These are phyloP conservation scores for Rotaria sp. DNA, from an alignment of 2,888 invertebrate genomes.

Conservation along the genomic window DNA sequence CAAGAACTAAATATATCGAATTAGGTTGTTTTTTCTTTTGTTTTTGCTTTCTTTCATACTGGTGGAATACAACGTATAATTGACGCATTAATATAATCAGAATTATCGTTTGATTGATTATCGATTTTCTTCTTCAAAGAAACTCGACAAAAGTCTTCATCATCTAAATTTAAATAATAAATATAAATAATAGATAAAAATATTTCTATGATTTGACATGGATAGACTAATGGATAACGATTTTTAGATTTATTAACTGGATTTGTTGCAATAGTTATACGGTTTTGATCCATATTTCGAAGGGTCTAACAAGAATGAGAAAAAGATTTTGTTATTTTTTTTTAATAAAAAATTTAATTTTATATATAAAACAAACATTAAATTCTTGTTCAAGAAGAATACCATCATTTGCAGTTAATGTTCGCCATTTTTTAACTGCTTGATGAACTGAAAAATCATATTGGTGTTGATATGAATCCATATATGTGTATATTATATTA, in stretches of 20 bases:
- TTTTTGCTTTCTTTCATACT: not conserved
- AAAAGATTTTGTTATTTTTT: too few relatives aligned
- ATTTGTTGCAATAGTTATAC: not conserved
- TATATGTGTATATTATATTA: too few relatives aligned
- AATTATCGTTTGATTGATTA: not conserved
- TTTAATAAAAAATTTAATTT: not conserved
- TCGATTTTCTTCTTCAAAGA: not conserved
- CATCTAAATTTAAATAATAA: not conserved
- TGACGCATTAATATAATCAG: conserved; percentile 38
- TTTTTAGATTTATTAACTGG: conserved; percentile 32
- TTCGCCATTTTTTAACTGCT: not conserved
- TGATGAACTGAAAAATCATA: not conserved
- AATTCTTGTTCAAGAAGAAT: not conserved
- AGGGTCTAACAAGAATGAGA: not conserved
- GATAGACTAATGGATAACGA: conserved; percentile 32
- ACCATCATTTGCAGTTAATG: not conserved
- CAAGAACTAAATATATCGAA: not conserved
- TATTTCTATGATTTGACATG: conserved; percentile 2
- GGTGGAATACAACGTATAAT: not conserved
- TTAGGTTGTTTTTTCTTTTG: too few relatives aligned
- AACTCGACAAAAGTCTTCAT: not conserved
- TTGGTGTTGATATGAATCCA: not conserved
- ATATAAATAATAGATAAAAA: not conserved
- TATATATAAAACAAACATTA: not conserved
- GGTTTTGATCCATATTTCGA: not conserved